Conservation (phyloP, 1,140 invertebrate species). For the Formica selysi region DNA sequence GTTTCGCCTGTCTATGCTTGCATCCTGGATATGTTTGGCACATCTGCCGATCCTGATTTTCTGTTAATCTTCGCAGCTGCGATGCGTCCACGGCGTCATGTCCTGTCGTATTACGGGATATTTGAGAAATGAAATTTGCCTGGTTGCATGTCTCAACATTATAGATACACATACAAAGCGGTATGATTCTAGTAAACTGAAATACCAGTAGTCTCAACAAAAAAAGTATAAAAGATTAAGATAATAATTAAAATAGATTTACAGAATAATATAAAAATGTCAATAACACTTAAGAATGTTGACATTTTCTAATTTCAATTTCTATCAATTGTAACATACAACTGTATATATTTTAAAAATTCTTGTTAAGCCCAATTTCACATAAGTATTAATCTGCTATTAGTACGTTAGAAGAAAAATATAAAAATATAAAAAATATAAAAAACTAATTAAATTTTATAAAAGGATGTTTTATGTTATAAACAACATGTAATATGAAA, state of each 20-base stretch:
- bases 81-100: slow-evolving; percentile 39
- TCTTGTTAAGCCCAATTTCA: no score
- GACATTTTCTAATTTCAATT: no score
- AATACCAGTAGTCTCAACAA: not conserved
- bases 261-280: not conserved
- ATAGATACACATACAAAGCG: not conserved
- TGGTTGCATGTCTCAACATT: slow-evolving; percentile 1
- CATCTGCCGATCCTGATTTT: slow-evolving; percentile 62
- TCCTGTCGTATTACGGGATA: slow-evolving; percentile 52
- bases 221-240: not conserved
- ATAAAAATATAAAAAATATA: not conserved
- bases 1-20: slow-evolving; percentile 2
- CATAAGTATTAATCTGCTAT: not conserved
- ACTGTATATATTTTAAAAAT: no score
- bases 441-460: not conserved
- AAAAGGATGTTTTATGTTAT: not conserved
- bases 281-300: no score
- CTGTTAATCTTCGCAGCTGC: slow-evolving; percentile 60
- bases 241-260: not conserved
- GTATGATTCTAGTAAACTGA: not conserved
- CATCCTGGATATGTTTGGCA: slow-evolving; percentile 52
- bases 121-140: slow-evolving; percentile 47
- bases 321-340: no score
- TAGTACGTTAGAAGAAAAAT: not conserved
- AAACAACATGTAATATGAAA: not conserved